Base-by-base conservation (phyloP, 2,797 vertebrate species). In the Eurystomus glaucurus region DNA sequence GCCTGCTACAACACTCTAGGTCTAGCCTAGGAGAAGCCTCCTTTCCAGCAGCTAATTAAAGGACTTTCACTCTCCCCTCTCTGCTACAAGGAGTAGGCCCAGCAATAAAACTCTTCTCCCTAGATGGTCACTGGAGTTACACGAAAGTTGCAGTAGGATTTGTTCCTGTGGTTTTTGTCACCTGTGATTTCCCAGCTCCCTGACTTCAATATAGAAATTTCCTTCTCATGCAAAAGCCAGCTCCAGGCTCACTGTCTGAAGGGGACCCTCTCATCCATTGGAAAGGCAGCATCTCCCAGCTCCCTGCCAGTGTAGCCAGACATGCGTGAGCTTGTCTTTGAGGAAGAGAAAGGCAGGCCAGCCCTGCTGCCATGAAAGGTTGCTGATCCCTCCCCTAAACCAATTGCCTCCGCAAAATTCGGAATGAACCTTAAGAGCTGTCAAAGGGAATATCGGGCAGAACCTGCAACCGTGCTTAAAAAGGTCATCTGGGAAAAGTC, bases 401-500 rank as follows among this genome's bases (percentile, higher is more conserved):
- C 75, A 55, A 12, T 50, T 58, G 50, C 39, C 54, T 62, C 54
- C 33, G 58, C 79, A 85, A 72, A 48, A 0, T 68, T 96, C 70
- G n/a, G 51, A 91, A 92, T 60, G 60, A 96, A 93, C 92, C 91
- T 92, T 90, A 70, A 41, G 31, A 90, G 90, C 90, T 96, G 87
- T 97, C 93, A 78, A 50, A 61, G 64, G 29, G 29, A 77, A 76
- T 90, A 85, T 26, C 0, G 6, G 83, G 79, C 86, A 71, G 87
- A 85, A 95, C 57, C 84, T 81, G 66, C 62, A 80, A 78, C 86
- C 5, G 6, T 55, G 66, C 92, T 89, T 82, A 82, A 55, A 95
- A 97, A 97, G 95, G 95, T 97, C 96, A 96, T 45, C 68, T 55
- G 86, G 88, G 84, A 75, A 88, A 97, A 95, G 90, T 80, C 95